phyloP scores from a whole-genome alignment of 1,140 invertebrate genomes.

The Drosophila eugracilis region DNA sequence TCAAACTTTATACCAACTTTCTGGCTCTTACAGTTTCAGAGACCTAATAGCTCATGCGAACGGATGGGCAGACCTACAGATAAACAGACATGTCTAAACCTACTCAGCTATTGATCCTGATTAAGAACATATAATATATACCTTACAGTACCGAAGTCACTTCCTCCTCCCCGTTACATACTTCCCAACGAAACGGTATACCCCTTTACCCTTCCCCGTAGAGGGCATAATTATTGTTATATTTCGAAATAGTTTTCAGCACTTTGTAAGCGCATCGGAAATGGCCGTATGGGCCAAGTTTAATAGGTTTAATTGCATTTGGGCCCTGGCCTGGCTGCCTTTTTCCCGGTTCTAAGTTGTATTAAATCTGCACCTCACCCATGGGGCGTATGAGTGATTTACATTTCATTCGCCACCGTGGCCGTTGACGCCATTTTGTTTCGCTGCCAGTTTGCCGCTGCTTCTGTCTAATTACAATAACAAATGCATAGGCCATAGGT shows the following conservation, averaged over 20 bases:
- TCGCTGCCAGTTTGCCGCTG: slow-evolving; percentile 17
- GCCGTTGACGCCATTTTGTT: slow-evolving; percentile 67
- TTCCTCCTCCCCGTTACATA: too few relatives aligned
- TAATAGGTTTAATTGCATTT: slow-evolving; percentile 21
- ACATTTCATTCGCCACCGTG: slow-evolving; percentile 39
- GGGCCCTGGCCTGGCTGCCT: slow-evolving; percentile 1
- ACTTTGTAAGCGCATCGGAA: neutral
- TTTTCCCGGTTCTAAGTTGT: slow-evolving; percentile 21
- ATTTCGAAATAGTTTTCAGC: neutral
- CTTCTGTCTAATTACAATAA: slow-evolving; percentile 74
- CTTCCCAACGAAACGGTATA: too few relatives aligned
- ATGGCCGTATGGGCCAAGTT: neutral
- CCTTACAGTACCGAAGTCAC: too few relatives aligned
- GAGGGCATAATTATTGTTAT: too few relatives aligned
- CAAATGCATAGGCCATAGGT: slow-evolving; percentile 54
- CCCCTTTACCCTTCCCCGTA: too few relatives aligned
- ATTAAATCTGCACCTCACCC: slow-evolving; percentile 30
- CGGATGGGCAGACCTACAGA: too few relatives aligned
- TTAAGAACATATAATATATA: too few relatives aligned
- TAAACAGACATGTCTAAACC: too few relatives aligned
- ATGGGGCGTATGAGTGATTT: slow-evolving; percentile 72
- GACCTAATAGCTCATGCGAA: too few relatives aligned
- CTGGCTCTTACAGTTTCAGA: too few relatives aligned
- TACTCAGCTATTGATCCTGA: too few relatives aligned
- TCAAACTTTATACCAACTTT: too few relatives aligned